A percentile compares a stretch with the other conserved stretches of the same genome.
These are phyloP conservation scores for Megaptera novaeangliae DNA, from an alignment of 2,113 vertebrate species.

Conservation along the genomic window DNA sequence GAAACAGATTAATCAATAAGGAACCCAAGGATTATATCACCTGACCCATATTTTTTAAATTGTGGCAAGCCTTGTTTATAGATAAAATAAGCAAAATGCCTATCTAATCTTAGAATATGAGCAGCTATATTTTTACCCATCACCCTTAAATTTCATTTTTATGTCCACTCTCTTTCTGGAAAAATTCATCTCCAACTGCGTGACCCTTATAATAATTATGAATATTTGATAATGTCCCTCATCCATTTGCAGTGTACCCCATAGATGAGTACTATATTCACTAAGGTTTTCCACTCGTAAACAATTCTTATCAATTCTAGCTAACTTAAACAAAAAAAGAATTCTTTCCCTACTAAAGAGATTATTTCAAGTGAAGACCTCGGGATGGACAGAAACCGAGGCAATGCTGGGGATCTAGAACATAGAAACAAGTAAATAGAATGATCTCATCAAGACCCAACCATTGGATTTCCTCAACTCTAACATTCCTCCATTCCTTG, in stretches of 20 bases:
- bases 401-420: not conserved
- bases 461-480: not conserved
- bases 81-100: constrained; percentile 58
- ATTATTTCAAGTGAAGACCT: not conserved
- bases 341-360: not conserved
- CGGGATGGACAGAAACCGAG: not conserved
- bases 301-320: not conserved
- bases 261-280: constrained; percentile 39
- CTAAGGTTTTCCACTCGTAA: not conserved
- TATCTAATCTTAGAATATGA: constrained; percentile 14
- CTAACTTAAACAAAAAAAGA: not conserved
- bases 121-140: constrained; percentile 41
- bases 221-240: constrained; percentile 49
- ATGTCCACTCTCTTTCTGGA: not conserved
- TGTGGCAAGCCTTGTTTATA: constrained; percentile 68
- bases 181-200: constrained; percentile 46
- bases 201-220: constrained; percentile 19
- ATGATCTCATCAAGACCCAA: not conserved
- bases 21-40: constrained; percentile 72
- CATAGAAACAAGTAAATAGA: not conserved
- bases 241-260: constrained; percentile 71
- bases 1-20: constrained; percentile 83
- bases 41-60: constrained; percentile 75
- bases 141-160: not conserved
- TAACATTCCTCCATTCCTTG: not conserved